These are phyloP conservation scores for Ptilonorhynchus violaceus DNA, from an alignment of 2,113 vertebrate genomes.

Conservation along the genomic window DNA sequence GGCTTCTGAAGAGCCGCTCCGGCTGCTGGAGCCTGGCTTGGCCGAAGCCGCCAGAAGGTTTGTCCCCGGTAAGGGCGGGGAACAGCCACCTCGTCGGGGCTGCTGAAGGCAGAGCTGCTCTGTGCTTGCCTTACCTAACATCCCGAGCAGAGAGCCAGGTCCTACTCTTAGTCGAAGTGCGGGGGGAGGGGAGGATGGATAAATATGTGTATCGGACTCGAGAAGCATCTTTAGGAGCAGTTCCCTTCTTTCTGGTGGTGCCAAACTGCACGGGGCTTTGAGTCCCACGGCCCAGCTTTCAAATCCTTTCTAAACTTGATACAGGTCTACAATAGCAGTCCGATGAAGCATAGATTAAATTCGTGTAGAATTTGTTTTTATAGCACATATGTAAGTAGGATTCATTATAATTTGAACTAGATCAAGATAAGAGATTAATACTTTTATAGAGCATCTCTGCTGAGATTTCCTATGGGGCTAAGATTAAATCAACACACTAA, in stretches of 20 bases:
- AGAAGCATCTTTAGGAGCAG: background rate
- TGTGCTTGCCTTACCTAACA: background rate
- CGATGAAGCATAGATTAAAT: background rate
- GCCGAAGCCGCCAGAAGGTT: background rate
- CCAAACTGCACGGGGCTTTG: background rate
- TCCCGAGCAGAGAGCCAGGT: background rate
- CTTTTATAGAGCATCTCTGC: constrained; percentile 40
- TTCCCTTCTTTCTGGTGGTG: background rate
- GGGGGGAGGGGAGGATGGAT: too few relatives aligned
- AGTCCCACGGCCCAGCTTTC: background rate
- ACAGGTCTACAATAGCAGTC: background rate
- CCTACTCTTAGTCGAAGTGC: background rate
- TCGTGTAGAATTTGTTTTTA: constrained; percentile 13
- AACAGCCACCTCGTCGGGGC: background rate
- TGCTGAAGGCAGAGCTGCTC: background rate
- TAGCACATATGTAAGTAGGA: constrained; percentile 26
- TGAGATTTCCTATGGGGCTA: background rate
- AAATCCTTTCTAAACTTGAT: constrained; percentile 19
- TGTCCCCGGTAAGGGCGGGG: background rate
- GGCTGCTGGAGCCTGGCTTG: background rate
- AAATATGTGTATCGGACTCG: background rate
- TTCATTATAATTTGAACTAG: constrained; percentile 23
- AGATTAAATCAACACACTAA: background rate
- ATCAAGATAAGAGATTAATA: constrained; percentile 48
- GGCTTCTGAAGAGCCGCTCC: background rate